These are phyloP conservation scores for Rallus crepitans DNA, from an alignment of 2,797 vertebrate genomes.

Conservation along the genomic window DNA sequence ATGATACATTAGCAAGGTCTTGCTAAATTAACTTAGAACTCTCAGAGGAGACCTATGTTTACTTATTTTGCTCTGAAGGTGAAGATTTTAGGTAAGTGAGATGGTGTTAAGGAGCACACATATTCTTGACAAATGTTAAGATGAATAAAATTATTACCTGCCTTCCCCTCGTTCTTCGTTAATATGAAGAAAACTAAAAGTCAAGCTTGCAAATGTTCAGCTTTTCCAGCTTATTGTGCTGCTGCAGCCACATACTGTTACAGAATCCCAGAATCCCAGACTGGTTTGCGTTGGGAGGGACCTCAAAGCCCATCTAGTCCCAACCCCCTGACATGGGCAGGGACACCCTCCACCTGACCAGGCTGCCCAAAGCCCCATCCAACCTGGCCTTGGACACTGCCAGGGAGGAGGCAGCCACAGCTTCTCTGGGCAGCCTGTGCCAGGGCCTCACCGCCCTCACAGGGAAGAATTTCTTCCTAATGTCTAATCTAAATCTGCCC, in stretches of 20 bases:
- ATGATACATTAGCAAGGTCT: background rate
- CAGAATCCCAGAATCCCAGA: too few relatives aligned
- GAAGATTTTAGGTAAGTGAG: background rate
- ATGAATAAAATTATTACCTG: background rate
- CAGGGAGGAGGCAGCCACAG: too few relatives aligned
- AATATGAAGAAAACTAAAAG: background rate
- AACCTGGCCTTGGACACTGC: too few relatives aligned
- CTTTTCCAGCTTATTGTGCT: conserved; percentile 10
- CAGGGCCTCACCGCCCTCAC: too few relatives aligned
- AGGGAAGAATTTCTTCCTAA: too few relatives aligned
- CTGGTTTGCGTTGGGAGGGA: too few relatives aligned
- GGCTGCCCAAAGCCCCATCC: too few relatives aligned
- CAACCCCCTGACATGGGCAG: too few relatives aligned
- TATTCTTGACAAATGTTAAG: background rate
- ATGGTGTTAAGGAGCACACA: background rate
- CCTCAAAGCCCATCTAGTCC: too few relatives aligned
- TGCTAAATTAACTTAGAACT: background rate
- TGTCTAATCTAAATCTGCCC: too few relatives aligned
- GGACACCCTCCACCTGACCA: too few relatives aligned
- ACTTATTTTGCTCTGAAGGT: background rate
- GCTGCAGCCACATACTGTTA: background rate
- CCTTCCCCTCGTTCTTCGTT: background rate
- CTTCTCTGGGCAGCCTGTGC: too few relatives aligned
- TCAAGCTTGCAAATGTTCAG: background rate
- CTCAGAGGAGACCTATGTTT: background rate